phyloP scores from a whole-genome alignment of 2,113 vertebrate species.

The Ardeotis arabs region DNA sequence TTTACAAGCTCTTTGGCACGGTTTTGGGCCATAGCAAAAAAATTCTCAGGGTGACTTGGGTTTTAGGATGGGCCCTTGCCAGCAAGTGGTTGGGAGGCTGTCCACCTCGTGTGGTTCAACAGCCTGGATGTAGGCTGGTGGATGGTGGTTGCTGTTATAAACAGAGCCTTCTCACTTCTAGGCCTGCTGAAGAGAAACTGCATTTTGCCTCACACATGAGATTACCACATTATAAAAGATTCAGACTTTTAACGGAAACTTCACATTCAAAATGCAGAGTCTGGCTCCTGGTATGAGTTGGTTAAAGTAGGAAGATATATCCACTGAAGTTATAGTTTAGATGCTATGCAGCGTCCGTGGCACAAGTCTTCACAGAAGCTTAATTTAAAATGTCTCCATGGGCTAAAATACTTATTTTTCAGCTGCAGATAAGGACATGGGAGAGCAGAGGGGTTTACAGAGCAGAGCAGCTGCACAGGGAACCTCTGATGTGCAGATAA shows the following conservation, averaged over 20 bases:
- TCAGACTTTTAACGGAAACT: not conserved
- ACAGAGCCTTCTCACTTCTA: not conserved
- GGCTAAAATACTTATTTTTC: not conserved
- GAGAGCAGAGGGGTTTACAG: not conserved
- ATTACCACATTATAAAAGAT: not conserved
- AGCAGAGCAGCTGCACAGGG: not conserved
- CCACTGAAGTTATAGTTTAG: not conserved
- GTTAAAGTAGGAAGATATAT: not conserved
- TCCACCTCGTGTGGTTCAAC: rapidly evolving
- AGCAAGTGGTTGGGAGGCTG: rapidly evolving
- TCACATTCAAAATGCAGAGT: not conserved
- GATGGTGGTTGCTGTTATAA: not conserved
- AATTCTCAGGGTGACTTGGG: not conserved
- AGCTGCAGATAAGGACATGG: not conserved
- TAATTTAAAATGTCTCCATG: not conserved
- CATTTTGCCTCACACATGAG: not conserved
- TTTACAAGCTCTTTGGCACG: not conserved
- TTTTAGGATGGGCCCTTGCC: not conserved
- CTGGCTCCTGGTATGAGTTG: not conserved
- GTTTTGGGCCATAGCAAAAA: not conserved
- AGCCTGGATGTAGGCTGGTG: not conserved
- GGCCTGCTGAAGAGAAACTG: rapidly evolving
- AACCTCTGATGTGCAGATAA: not conserved
- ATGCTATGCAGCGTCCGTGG: not conserved
- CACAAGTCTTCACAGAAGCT: not conserved